phyloP scores from a whole-genome alignment of 1,140 invertebrate genomes.

The Danaus melanippus region DNA sequence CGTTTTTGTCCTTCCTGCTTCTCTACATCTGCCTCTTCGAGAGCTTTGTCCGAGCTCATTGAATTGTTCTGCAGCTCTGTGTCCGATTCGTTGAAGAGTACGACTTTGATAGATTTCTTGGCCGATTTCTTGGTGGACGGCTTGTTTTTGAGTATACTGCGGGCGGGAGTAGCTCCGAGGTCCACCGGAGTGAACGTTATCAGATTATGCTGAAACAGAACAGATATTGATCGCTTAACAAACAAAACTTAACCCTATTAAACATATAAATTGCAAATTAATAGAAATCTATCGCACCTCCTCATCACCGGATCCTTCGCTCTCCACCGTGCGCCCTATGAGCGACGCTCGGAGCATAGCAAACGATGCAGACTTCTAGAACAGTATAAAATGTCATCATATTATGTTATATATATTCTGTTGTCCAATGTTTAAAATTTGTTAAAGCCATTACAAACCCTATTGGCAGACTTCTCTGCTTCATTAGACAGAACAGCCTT shows the following conservation, averaged over 20 bases:
- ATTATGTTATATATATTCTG: neutral
- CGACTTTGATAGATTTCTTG: constrained; percentile 46
- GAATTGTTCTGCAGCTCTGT: neutral
- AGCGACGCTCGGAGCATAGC: constrained; percentile 51
- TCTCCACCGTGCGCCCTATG: constrained; percentile 37
- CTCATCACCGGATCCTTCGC: constrained; percentile 13
- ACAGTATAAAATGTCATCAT: constrained; percentile 7
- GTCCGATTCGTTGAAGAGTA: constrained; percentile 34
- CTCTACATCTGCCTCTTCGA: neutral
- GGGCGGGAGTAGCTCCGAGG: constrained; percentile 39
- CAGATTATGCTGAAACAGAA: constrained; percentile 32
- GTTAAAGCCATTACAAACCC: constrained; percentile 20
- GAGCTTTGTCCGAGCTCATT: no score
- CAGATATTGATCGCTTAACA: no score
- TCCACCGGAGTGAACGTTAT: constrained; percentile 34
- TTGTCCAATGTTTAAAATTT: no score
- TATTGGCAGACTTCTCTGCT: constrained; percentile 42
- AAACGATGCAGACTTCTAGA: constrained; percentile 35
- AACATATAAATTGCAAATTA: neutral
- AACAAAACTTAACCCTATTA: no score
- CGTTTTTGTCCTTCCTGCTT: constrained; percentile 3
- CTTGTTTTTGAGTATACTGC: constrained; percentile 36
- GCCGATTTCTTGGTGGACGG: constrained; percentile 24
- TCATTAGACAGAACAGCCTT: constrained; percentile 48
- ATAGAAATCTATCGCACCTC: constrained; percentile 11